Evolutionary conservation across 2,797 vertebrate species (phyloP).

Genomic region (Acridotheres tristis): DNA sequence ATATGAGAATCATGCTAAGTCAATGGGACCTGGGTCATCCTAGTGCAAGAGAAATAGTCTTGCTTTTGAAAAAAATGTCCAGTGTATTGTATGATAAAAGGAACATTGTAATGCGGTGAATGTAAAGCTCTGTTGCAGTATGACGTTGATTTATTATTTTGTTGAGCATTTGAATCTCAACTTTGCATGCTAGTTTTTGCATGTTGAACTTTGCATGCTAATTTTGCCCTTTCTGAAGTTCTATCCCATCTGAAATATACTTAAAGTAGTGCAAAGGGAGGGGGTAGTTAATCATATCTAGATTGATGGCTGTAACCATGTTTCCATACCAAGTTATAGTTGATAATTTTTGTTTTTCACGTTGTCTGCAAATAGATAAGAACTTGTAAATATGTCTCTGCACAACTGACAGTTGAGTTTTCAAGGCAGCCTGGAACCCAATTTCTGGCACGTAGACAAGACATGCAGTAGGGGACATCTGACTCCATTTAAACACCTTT

Average conservation of each 20-base stretch:
- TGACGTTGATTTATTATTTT: not conserved
- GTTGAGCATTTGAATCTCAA: not conserved
- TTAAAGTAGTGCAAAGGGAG: not conserved
- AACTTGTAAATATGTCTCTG: not conserved
- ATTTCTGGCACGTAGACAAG: not conserved
- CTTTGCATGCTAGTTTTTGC: not conserved
- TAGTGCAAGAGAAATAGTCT: not conserved
- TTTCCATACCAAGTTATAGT: not conserved
- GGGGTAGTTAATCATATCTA: not conserved
- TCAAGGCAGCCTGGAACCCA: not conserved
- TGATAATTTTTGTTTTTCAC: not conserved
- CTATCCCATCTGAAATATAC: not conserved
- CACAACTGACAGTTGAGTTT: not conserved
- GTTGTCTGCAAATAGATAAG: not conserved
- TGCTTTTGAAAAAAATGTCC: not conserved
- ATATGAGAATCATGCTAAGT: not conserved
- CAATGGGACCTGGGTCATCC: not conserved
- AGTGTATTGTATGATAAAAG: not conserved
- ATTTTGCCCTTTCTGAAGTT: not conserved
- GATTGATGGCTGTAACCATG: not conserved
- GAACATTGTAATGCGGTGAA: not conserved
- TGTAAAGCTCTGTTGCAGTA: not conserved
- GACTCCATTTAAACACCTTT: not conserved
- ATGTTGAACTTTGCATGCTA: not conserved
- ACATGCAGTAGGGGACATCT: not conserved